Evolutionary conservation across 2,888 invertebrate species (phyloP).

Genomic region (Eristalis pertinax): DNA sequence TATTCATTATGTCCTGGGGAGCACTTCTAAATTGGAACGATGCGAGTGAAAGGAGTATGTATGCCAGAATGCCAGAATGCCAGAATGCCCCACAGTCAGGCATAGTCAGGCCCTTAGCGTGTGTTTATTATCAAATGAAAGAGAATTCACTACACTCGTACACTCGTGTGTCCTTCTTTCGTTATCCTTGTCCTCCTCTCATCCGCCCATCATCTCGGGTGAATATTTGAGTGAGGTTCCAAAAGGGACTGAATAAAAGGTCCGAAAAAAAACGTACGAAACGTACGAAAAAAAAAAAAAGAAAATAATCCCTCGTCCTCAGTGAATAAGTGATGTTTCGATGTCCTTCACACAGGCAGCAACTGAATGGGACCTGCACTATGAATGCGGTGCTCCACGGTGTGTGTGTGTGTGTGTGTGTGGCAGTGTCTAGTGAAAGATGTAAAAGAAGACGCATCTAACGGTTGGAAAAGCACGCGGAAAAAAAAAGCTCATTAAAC

Average conservation of each 20-base stretch:
- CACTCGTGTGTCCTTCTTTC: background rate
- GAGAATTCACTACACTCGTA: background rate
- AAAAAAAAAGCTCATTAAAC: conserved; percentile 57
- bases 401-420: background rate
- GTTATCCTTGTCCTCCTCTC: background rate
- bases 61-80: background rate
- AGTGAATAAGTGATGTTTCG: conserved; percentile 50
- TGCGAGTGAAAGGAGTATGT: background rate
- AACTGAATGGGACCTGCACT: no score
- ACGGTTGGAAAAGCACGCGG: conserved; percentile 49
- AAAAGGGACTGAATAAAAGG: conserved; percentile 10
- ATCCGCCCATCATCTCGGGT: no score
- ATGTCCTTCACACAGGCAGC: conserved; percentile 42
- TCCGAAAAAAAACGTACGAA: background rate
- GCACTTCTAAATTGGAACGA: conserved; percentile 61
- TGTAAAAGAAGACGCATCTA: conserved; percentile 36
- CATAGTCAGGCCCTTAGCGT: background rate
- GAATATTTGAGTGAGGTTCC: background rate
- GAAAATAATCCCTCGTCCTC: background rate
- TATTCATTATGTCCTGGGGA: conserved; percentile 67
- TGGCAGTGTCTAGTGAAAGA: conserved; percentile 37
- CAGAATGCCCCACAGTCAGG: background rate
- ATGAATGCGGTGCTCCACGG: no score
- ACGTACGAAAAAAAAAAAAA: background rate
- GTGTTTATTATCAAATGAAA: background rate